Percentiles rank a stretch among this genome's conserved stretches.
phyloP scores from a whole-genome alignment of 2,888 invertebrate species.

The Yponomeuta evonymella region DNA sequence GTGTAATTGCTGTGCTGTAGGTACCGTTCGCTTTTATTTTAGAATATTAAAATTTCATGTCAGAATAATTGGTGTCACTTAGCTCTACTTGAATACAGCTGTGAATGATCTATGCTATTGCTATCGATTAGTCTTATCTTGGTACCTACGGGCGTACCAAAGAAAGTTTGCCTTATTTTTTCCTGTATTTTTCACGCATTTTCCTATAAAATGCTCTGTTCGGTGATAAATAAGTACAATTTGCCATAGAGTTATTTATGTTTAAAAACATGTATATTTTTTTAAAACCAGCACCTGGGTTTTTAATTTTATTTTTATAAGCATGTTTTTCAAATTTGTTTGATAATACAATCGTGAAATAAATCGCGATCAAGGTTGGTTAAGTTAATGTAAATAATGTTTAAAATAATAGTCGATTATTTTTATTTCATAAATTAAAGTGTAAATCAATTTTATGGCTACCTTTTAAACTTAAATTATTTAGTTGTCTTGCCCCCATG shows the following conservation, averaged over 20 bases:
- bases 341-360: background rate
- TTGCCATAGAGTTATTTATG: slow-evolving; percentile 42
- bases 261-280: slow-evolving; percentile 21
- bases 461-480: background rate
- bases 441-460: background rate
- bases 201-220: slow-evolving; percentile 15
- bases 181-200: background rate
- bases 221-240: slow-evolving; percentile 59
- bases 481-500: background rate
- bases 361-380: slow-evolving; percentile 5
- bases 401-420: slow-evolving; percentile 7
- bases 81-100: too few species aligned
- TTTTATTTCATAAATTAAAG: background rate
- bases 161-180: slow-evolving; percentile 26
- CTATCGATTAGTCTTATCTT: slow-evolving; percentile 19
- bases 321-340: background rate
- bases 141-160: slow-evolving; percentile 40
- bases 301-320: slow-evolving; percentile 19
- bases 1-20: too few species aligned
- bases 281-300: slow-evolving; percentile 15
- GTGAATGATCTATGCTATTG: background rate
- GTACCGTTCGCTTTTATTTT: too few species aligned
- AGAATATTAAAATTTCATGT: too few species aligned
- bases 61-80: too few species aligned
- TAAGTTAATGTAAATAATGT: slow-evolving; percentile 13